Conservation (phyloP, 2,888 invertebrate genomes). For the Pinctada fucata region DNA sequence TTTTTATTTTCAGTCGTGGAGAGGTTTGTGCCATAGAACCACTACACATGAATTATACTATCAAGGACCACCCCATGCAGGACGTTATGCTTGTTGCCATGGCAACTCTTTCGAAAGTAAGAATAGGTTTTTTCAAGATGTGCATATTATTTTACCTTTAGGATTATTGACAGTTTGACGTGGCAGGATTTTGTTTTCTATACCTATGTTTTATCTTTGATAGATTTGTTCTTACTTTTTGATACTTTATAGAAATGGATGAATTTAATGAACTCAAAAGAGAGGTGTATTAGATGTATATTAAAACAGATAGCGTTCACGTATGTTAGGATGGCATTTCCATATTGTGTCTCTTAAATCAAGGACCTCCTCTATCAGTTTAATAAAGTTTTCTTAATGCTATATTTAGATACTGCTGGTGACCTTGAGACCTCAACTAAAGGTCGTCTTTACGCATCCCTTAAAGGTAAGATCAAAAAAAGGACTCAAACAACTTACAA, state of each 20-base stretch:
- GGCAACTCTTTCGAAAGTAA: slow-evolving; percentile 93
- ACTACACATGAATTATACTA: slow-evolving; percentile 80
- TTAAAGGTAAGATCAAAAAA: slow-evolving; percentile 78
- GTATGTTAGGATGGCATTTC: too few relatives aligned
- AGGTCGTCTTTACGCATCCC: slow-evolving; percentile 87
- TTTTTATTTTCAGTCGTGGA: slow-evolving; percentile 84
- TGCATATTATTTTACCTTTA: too few relatives aligned
- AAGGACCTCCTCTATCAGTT: too few relatives aligned
- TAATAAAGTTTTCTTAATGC: not conserved
- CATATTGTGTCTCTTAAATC: too few relatives aligned
- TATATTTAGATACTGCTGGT: slow-evolving; percentile 84
- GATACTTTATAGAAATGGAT: not conserved
- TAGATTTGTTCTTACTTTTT: too few relatives aligned
- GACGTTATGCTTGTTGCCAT: slow-evolving; percentile 90
- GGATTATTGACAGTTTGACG: too few relatives aligned
- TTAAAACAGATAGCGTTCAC: too few relatives aligned
- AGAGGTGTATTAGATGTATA: too few relatives aligned
- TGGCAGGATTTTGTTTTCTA: too few relatives aligned
- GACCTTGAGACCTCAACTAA: slow-evolving; percentile 86
- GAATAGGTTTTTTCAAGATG: not conserved
- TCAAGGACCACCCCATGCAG: slow-evolving; percentile 83
- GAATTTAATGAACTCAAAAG: too few relatives aligned
- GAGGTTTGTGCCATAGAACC: slow-evolving; percentile 91
- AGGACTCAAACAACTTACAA: not conserved
- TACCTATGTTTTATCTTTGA: too few relatives aligned